Percentiles rank a stretch among this genome's conserved stretches.
phyloP scores from a whole-genome alignment of 35 echinoderm and acorn worm species.

The Anneissia japonica region DNA sequence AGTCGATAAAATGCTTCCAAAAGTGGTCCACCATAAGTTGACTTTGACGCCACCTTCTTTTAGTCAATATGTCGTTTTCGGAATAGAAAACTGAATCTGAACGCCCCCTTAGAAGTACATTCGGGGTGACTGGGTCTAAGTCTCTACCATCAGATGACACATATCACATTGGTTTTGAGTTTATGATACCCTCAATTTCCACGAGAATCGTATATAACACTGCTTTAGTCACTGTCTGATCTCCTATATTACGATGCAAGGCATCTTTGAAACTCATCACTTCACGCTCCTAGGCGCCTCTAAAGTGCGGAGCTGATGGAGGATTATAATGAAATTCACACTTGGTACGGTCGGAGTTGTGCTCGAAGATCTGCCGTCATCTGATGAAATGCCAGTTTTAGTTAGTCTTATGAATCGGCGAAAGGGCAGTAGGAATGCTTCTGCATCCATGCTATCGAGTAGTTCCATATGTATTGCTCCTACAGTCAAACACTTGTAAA shows the following conservation, averaged over 20 bases:
- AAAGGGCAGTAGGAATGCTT: conserved; percentile 4
- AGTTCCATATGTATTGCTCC: conserved; percentile 39
- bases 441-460: background rate
- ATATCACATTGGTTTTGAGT: no score
- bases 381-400: background rate
- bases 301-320: conserved; percentile 9
- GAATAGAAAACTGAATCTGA: no score
- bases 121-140: no score
- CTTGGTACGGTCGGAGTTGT: background rate
- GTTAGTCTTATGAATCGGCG: background rate
- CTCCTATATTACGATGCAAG: background rate
- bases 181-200: no score
- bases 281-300: conserved; percentile 10
- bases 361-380: background rate
- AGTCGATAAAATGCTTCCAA: conserved; percentile 27
- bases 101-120: no score
- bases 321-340: conserved; percentile 6
- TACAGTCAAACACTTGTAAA: conserved; percentile 3
- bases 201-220: no score
- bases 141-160: no score
- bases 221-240: no score
- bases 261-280: conserved; percentile 8
- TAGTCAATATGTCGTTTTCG: no score
- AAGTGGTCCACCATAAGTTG: conserved; percentile 42
- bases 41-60: conserved; percentile 33